Conservation (phyloP, 2,888 invertebrate genomes). For the Arge pagana region DNA sequence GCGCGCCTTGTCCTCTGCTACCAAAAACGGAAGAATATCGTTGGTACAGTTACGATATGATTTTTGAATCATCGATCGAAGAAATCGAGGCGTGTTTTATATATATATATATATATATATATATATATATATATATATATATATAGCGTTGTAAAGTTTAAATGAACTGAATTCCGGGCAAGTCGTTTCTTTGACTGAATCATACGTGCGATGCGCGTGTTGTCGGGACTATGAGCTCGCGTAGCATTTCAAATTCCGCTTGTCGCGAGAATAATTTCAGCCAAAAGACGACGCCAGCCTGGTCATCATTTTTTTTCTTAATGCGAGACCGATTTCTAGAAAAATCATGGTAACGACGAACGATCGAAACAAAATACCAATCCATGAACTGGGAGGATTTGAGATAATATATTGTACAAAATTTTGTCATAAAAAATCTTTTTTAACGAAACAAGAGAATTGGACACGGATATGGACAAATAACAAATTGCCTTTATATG, state of each 20-base stretch:
- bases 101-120: not conserved
- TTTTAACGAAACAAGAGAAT: conserved; percentile 40
- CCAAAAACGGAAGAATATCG: too few relatives aligned
- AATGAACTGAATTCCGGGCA: conserved; percentile 1
- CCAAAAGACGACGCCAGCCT: too few relatives aligned
- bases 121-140: not conserved
- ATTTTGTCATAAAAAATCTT: conserved; percentile 36
- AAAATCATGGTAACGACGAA: conserved; percentile 21
- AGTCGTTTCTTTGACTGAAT: too few relatives aligned
- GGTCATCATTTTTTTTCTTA: too few relatives aligned
- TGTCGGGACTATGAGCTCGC: too few relatives aligned
- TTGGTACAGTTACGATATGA: too few relatives aligned
- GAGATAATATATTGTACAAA: conserved; percentile 36
- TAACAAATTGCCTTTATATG: conserved; percentile 57
- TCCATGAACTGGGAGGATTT: conserved; percentile 23
- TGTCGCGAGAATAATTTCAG: too few relatives aligned
- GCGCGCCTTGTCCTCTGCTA: too few relatives aligned
- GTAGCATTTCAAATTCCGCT: too few relatives aligned
- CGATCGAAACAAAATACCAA: conserved; percentile 11
- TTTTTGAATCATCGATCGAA: not conserved
- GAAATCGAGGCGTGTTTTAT: not conserved
- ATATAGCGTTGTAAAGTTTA: not conserved
- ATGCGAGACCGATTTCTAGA: too few relatives aligned
- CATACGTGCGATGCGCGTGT: too few relatives aligned
- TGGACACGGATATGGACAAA: conserved; percentile 33